Conservation (phyloP, 37 sponge, comb jelly and placozoan genomes). For the Aphrocallistes beatrix region DNA sequence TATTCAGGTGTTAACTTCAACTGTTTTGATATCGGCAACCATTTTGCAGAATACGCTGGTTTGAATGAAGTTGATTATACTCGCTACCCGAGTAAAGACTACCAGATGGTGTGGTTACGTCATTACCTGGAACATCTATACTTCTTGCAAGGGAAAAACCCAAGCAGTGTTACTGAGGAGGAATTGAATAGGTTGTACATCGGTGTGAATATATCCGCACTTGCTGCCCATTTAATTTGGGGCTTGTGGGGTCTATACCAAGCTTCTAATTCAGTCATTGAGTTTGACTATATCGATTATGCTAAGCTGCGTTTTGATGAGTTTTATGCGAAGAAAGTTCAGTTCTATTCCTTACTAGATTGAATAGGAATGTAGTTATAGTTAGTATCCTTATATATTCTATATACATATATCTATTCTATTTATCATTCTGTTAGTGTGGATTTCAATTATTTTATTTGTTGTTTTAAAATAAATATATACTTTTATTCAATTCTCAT, state of each 20-base stretch:
- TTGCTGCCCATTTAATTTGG: conserved; percentile 28
- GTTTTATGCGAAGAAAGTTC: conserved; percentile 18
- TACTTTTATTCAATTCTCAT: no score
- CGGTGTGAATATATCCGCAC: conserved; percentile 23
- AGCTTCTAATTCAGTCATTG: conserved; percentile 27
- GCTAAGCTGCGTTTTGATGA: conserved; percentile 14
- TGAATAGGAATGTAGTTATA: no score
- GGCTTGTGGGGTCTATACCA: conserved; percentile 28
- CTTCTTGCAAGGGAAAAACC: conserved; percentile 1
- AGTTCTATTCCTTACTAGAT: no score
- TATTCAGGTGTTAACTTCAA: conserved; percentile 30
- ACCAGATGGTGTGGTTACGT: conserved; percentile 24
- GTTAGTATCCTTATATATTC: no score
- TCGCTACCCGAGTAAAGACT: conserved; percentile 26
- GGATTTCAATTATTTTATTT: no score
- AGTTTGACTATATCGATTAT: conserved; percentile 33
- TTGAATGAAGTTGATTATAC: conserved; percentile 26
- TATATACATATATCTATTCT: no score
- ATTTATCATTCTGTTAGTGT: no score
- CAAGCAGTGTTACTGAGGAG: conserved; percentile 18
- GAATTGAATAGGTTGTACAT: conserved; percentile 13
- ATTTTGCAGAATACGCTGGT: conserved; percentile 37
- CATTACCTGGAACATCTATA: conserved; percentile 24
- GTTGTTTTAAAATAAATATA: no score
- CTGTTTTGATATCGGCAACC: conserved; percentile 33